A percentile compares a stretch with the other conserved stretches of the same genome.
Conservation (phyloP, 2,797 vertebrate species). For the Acanthurus leucopareius region DNA sequence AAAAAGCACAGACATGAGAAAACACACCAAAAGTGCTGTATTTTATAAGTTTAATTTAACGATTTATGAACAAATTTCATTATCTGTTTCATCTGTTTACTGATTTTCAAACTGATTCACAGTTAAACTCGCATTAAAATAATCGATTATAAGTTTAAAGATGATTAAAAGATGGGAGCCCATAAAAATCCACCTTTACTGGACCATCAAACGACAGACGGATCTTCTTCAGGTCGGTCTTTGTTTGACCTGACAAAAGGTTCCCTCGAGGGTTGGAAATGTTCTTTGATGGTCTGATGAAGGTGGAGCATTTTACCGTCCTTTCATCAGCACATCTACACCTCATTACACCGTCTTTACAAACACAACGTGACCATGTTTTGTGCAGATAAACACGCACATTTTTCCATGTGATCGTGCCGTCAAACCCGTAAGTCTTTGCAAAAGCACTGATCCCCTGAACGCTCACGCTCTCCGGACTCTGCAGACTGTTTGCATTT, state of each 20-base stretch:
- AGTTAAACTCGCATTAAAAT: background rate
- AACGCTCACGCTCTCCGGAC: background rate
- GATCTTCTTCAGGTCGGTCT: conserved; percentile 34
- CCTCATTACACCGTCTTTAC: background rate
- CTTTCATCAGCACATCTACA: conserved; percentile 51
- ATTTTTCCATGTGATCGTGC: background rate
- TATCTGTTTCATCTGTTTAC: too few relatives aligned
- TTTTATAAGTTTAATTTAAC: too few relatives aligned
- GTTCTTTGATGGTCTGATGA: conserved; percentile 51
- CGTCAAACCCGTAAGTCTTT: background rate
- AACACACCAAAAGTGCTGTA: background rate
- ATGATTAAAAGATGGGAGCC: conserved; percentile 39
- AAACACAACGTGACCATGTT: background rate
- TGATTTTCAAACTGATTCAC: background rate
- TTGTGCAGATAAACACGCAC: background rate
- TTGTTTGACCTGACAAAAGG: conserved; percentile 56
- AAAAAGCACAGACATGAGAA: background rate
- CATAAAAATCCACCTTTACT: conserved; percentile 21
- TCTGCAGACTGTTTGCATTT: background rate
- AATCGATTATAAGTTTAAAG: conserved; percentile 24
- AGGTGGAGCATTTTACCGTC: conserved; percentile 8
- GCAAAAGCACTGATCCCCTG: background rate
- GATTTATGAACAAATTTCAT: too few relatives aligned
- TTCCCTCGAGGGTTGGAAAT: conserved; percentile 32
- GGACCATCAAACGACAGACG: conserved; percentile 15